Percentiles rank a stretch among this genome's conserved stretches.
Conservation (phyloP, 2,113 vertebrate species). For the Ptilonorhynchus violaceus region DNA sequence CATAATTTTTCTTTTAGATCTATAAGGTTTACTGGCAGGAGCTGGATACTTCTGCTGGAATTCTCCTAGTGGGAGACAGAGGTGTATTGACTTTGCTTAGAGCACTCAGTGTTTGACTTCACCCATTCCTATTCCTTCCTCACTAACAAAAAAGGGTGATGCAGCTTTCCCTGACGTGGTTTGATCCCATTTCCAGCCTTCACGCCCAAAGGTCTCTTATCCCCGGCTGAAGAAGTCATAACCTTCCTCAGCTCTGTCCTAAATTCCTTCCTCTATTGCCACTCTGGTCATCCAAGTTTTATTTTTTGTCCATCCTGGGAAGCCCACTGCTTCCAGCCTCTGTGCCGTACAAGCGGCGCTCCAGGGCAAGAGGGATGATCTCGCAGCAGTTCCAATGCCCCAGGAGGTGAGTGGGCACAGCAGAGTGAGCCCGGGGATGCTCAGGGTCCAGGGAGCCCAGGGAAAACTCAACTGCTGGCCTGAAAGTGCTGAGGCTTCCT, state of each 20-base stretch:
- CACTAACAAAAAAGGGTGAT: neutral
- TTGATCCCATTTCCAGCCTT: neutral
- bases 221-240: neutral
- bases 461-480: neutral
- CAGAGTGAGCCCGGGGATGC: fast-evolving
- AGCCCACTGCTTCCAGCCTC: neutral
- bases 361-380: neutral
- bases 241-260: neutral
- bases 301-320: neutral
- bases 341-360: too few relatives aligned
- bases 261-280: neutral
- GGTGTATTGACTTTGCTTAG: neutral
- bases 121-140: neutral
- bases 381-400: neutral
- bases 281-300: neutral
- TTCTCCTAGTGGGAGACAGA: neutral
- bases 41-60: neutral
- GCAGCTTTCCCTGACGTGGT: neutral
- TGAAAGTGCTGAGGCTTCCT: neutral
- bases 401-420: neutral
- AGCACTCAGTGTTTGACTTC: neutral
- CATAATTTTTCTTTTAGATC: neutral
- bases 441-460: neutral
- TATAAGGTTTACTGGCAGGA: neutral
- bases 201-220: neutral